Conservation (phyloP, 2,113 vertebrate species). For the Mus pahari region DNA sequence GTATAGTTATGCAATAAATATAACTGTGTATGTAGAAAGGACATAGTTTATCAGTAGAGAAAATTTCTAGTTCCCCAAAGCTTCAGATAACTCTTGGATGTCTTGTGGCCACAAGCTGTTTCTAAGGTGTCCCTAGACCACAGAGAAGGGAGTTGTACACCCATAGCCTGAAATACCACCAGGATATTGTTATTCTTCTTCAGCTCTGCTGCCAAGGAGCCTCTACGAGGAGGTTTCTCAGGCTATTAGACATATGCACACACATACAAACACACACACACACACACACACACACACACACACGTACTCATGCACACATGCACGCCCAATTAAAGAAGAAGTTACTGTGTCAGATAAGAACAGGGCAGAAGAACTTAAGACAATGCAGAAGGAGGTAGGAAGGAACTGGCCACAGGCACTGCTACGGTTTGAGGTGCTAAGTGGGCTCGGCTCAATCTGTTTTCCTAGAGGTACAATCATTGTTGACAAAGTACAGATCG, state of each 20-base stretch:
- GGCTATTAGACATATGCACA: neutral
- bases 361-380: neutral
- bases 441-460: neutral
- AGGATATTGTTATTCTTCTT: neutral
- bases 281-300: neutral
- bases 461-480: neutral
- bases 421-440: constrained; percentile 4
- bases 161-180: neutral
- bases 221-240: neutral
- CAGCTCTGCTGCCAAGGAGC: neutral
- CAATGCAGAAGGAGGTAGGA: neutral
- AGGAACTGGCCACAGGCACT: neutral
- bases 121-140: neutral
- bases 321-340: neutral
- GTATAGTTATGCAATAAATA: constrained; percentile 14
- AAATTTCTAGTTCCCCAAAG: neutral
- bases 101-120: neutral
- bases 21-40: neutral
- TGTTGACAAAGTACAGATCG: neutral
- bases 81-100: neutral
- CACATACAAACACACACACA: rapidly evolving
- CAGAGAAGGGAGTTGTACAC: neutral
- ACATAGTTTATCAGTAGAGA: neutral
- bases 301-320: too few relatives aligned
- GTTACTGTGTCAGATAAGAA: neutral